Evolutionary conservation across 2,797 vertebrate genomes (phyloP), one percentile per base, ranked within the genome.

Genomic region (Acipenser transmontanus): DNA sequence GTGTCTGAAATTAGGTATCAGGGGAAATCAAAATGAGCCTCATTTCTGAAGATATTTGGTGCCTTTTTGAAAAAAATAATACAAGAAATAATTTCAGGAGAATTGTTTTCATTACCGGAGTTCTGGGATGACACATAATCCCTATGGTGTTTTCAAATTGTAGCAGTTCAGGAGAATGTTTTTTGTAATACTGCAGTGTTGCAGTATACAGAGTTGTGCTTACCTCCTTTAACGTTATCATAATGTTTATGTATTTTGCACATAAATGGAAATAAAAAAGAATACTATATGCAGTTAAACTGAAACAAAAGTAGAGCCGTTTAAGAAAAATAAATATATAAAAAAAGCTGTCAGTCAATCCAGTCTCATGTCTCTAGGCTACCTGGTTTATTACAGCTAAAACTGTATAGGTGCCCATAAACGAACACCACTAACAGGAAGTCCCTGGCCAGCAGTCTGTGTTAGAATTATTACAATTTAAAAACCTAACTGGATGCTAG

Each of bases 161-260:
- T 81, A 82, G 83, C 80, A 83, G 74, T 85, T 82, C 78, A 83
- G 71, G 76, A 77, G 79, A 85, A 86, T 72, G 77, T 82, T 81
- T 89, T 17, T 87, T 86, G 80, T 80, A 82, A 86, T 87, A 88
- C 88, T 87, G 85, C 80, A 82, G 79, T 78, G 65, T 70, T 78
- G 65, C 70, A 66, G 68, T 68, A 77, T 80, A 63, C 69, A 69
- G 63, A 47, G 68, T 49, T 14, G 54, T 60, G 72, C 74, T 73
- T 62, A 72, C 56, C 69, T 71, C 82, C 77, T 72, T 77, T 76
- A 70, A 76, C 80, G 76, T 87, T 87, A 85, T 85, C 84, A 81
- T 85, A 85, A 34, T 34, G 34, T 89, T 88, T 90, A 82, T 85
- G 80, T 76, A 82, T 86, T 88, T 88, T 87, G 83, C 82, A 87